Percentiles rank a stretch among this genome's conserved stretches.
Evolutionary conservation across 2,888 invertebrate genomes (phyloP).

Genomic region (Ochlodes sylvanus): DNA sequence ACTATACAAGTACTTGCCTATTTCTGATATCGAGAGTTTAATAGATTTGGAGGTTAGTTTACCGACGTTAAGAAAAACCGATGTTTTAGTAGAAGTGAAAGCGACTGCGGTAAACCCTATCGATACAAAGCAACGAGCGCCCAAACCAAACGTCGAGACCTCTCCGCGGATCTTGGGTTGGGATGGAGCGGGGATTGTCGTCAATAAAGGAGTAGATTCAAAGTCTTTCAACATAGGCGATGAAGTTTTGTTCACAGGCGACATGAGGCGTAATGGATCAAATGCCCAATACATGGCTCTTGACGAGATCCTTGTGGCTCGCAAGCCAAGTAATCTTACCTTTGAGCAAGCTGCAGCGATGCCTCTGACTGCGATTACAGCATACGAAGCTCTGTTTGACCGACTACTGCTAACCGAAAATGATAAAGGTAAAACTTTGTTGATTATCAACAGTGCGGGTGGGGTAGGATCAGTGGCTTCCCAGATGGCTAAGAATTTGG

Average conservation of each 20-base stretch:
- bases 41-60: constrained; percentile 68
- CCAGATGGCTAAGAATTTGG: constrained; percentile 67
- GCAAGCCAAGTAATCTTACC: constrained; percentile 67
- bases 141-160: constrained; percentile 62
- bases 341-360: constrained; percentile 77
- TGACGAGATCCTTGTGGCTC: constrained; percentile 64
- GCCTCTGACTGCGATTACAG: constrained; percentile 70
- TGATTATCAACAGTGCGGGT: constrained; percentile 75
- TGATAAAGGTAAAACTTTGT: constrained; percentile 67
- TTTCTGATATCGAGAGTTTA: constrained; percentile 64
- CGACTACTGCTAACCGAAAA: constrained; percentile 66
- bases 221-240: constrained; percentile 66
- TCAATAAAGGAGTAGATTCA: constrained; percentile 60
- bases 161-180: constrained; percentile 69
- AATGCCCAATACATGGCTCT: constrained; percentile 72
- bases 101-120: constrained; percentile 74
- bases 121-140: constrained; percentile 70
- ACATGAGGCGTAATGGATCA: constrained; percentile 64
- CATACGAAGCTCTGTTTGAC: constrained; percentile 69
- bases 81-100: constrained; percentile 72
- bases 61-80: constrained; percentile 59
- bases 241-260: constrained; percentile 72
- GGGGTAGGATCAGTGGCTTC: constrained; percentile 75
- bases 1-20: constrained; percentile 73
- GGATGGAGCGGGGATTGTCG: constrained; percentile 73